phyloP scores from a whole-genome alignment of 2,797 vertebrate species.

The Ctenopoma kingsleyae region DNA sequence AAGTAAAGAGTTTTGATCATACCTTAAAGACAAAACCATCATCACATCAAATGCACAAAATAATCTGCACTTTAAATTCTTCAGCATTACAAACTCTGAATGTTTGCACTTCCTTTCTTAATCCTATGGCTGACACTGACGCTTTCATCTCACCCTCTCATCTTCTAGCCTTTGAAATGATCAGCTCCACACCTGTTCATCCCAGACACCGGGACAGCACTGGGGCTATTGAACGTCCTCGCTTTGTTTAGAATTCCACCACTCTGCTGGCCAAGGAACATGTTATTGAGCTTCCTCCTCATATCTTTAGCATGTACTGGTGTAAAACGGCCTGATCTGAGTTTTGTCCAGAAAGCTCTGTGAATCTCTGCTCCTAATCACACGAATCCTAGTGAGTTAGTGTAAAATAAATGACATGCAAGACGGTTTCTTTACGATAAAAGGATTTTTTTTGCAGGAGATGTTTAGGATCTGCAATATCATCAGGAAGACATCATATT shows the following conservation, averaged over 20 bases:
- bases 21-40: constrained; percentile 32
- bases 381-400: not conserved
- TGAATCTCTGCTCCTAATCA: not conserved
- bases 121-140: constrained; percentile 56
- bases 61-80: constrained; percentile 32
- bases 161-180: constrained; percentile 72
- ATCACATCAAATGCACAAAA: constrained; percentile 34
- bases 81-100: constrained; percentile 30
- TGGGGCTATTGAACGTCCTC: constrained; percentile 48
- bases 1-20: constrained; percentile 23
- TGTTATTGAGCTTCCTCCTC: constrained; percentile 8
- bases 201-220: constrained; percentile 52
- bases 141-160: constrained; percentile 77
- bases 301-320: not conserved
- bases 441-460: not conserved
- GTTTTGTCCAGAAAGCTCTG: not conserved
- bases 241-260: constrained; percentile 76
- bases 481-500: too few species aligned
- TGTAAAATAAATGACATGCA: not conserved
- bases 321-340: not conserved
- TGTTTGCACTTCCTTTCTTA: constrained; percentile 72
- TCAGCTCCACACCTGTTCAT: constrained; percentile 76
- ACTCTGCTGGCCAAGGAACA: constrained; percentile 13
- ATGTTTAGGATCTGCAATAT: too few species aligned
- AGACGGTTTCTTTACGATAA: not conserved